A percentile compares a stretch with the other conserved stretches of the same genome.
phyloP scores from a whole-genome alignment of 2,113 vertebrate species.

The Phalacrocorax aristotelis region DNA sequence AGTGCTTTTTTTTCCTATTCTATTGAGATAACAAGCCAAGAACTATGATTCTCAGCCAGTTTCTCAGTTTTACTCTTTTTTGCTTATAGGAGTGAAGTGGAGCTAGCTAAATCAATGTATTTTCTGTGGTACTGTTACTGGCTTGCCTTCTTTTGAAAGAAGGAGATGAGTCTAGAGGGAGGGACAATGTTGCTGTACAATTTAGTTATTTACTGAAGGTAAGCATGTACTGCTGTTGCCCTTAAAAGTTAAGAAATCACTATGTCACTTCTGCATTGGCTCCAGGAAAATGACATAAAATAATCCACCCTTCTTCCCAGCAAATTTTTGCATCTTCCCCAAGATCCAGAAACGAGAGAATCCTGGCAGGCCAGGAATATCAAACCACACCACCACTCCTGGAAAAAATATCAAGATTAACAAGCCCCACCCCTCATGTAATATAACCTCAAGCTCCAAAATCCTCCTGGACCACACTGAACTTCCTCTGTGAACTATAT shows the following conservation, averaged over 20 bases:
- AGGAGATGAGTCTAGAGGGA: neutral
- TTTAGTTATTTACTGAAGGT: neutral
- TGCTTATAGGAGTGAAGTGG: neutral
- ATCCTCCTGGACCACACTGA: neutral
- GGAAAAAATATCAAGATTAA: neutral
- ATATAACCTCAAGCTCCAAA: neutral
- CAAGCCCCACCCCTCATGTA: neutral
- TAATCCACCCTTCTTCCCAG: neutral
- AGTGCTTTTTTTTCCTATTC: neutral
- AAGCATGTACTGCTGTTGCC: neutral
- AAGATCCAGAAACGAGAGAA: neutral
- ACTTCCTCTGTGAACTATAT: neutral
- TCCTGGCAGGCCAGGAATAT: neutral
- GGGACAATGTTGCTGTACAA: neutral
- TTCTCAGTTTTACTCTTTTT: neutral
- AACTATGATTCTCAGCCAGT: neutral
- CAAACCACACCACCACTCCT: neutral
- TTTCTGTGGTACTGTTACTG: neutral
- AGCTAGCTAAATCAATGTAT: neutral
- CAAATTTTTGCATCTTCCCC: neutral
- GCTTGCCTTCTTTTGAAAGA: neutral
- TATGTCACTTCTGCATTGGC: neutral
- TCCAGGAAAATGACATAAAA: neutral
- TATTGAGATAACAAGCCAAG: fast-evolving
- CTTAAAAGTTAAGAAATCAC: neutral